Conservation (phyloP, 2,113 vertebrate species). For the Oreochromis niloticus region DNA sequence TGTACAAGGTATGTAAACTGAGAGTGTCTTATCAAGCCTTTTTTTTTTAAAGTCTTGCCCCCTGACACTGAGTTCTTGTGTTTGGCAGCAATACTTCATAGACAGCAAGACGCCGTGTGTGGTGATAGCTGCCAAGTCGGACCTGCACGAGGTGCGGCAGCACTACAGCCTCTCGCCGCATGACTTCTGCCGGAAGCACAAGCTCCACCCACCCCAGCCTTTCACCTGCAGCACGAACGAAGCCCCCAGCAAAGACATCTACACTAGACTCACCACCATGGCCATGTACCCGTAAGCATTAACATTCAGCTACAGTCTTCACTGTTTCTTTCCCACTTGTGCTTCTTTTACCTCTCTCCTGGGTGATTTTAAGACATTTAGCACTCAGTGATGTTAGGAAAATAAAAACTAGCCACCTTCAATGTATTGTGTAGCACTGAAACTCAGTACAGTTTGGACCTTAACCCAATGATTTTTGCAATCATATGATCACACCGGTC, state of each 20-base stretch:
- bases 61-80: not conserved
- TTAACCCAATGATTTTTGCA: not conserved
- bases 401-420: not conserved
- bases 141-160: slow-evolving; percentile 92
- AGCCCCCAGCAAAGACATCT: slow-evolving; percentile 88
- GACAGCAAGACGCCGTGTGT: slow-evolving; percentile 96
- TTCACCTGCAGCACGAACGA: slow-evolving; percentile 90
- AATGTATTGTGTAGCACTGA: not conserved
- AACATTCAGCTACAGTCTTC: not conserved
- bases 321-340: not conserved
- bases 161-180: slow-evolving; percentile 84
- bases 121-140: slow-evolving; percentile 90
- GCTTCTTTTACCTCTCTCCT: not conserved
- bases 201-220: slow-evolving; percentile 95
- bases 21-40: not conserved
- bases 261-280: slow-evolving; percentile 96
- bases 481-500: not conserved
- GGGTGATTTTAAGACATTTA: not conserved
- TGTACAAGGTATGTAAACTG: slow-evolving; percentile 83
- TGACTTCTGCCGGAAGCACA: slow-evolving; percentile 96
- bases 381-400: not conserved
- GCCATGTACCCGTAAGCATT: slow-evolving; percentile 99
- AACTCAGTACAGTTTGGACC: not conserved
- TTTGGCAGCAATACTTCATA: slow-evolving; percentile 90
- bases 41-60: too few species aligned